A percentile compares a stretch with the other conserved stretches of the same genome.
Conservation (phyloP, 1,140 invertebrate genomes). For the Brachionus manjavacas region DNA sequence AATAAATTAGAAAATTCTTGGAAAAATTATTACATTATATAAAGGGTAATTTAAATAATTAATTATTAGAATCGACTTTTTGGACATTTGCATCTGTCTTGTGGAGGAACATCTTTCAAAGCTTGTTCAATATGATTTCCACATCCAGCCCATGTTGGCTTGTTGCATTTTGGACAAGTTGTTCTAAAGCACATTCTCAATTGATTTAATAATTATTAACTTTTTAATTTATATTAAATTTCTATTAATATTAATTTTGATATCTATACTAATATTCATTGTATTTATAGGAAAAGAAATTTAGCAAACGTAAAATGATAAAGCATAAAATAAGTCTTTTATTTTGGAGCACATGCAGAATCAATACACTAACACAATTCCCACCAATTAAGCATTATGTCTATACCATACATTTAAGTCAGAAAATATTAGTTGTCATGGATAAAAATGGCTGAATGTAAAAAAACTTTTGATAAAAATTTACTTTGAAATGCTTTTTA, state of each 20-base stretch:
- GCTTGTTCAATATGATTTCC: conserved; percentile 41
- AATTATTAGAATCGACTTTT: background rate
- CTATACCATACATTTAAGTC: background rate
- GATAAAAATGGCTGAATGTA: background rate
- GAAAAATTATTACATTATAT: background rate
- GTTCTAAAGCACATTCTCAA: conserved; percentile 23
- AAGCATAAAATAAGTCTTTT: background rate
- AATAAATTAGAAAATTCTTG: no score
- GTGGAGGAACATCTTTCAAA: conserved; percentile 5
- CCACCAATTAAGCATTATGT: background rate
- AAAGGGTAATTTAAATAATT: background rate
- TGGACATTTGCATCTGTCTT: conserved; percentile 37
- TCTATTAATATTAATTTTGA: no score
- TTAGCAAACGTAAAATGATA: background rate
- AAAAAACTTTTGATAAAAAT: background rate
- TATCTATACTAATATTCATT: background rate
- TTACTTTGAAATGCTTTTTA: background rate
- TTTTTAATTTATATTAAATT: background rate
- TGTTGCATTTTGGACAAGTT: conserved; percentile 22
- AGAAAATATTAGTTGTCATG: background rate
- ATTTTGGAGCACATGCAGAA: background rate
- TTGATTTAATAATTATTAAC: background rate
- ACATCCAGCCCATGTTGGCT: conserved; percentile 38
- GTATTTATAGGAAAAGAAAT: background rate
- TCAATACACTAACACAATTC: background rate